Evolutionary conservation across 1,140 invertebrate species (phyloP).

Genomic region (Drosophila burlai): DNA sequence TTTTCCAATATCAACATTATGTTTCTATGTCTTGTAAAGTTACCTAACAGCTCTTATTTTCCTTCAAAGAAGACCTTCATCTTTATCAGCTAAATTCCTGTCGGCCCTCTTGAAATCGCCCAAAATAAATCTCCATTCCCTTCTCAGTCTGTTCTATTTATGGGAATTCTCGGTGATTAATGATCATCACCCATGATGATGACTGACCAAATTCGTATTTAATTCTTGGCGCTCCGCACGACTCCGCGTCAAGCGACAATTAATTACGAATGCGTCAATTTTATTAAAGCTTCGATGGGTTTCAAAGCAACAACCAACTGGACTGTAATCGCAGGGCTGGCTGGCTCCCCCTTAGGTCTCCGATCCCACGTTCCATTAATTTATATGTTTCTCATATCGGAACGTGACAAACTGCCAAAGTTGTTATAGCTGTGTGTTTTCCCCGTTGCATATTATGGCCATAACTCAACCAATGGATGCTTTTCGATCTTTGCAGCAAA

Average conservation of each 20-base stretch:
- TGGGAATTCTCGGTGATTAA: constrained; percentile 59
- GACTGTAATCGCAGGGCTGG: constrained; percentile 8
- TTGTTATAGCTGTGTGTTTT: constrained; percentile 62
- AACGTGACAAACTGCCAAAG: constrained; percentile 70
- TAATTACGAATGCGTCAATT: constrained; percentile 73
- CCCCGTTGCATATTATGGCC: constrained; percentile 31
- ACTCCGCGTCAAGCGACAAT: constrained; percentile 58
- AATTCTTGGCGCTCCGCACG: constrained; percentile 63
- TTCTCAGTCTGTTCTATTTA: constrained; percentile 50
- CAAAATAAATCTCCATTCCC: constrained; percentile 15
- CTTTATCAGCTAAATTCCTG: background rate
- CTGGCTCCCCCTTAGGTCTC: background rate
- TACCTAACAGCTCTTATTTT: background rate
- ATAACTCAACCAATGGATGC: constrained; percentile 35
- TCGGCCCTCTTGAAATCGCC: background rate
- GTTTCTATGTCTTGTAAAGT: too few relatives aligned
- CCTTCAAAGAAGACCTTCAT: background rate
- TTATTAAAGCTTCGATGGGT: constrained; percentile 59
- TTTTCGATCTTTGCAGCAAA: constrained; percentile 89
- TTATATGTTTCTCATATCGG: constrained; percentile 21
- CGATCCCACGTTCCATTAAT: constrained; percentile 37
- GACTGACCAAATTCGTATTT: constrained; percentile 74
- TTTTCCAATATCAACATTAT: background rate
- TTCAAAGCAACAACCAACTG: constrained; percentile 40
- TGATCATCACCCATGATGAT: constrained; percentile 56